phyloP scores from a whole-genome alignment of 2,797 vertebrate genomes.

The Antrozous pallidus region DNA sequence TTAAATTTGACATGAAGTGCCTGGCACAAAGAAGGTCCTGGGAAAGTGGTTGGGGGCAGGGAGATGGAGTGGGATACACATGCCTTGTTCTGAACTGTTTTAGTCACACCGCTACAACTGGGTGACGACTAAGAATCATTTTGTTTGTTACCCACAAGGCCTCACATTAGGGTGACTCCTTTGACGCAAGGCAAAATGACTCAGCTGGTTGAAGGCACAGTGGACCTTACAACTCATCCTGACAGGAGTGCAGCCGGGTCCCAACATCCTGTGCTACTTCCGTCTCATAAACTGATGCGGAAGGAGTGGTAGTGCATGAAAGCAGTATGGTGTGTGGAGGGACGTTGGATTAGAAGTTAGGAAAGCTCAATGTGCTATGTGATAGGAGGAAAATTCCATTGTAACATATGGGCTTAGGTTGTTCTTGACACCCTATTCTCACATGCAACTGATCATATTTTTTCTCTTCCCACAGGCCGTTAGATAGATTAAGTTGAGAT shows the following conservation, averaged over 20 bases:
- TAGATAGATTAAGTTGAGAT: background rate
- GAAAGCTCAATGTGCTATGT: background rate
- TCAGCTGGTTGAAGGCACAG: background rate
- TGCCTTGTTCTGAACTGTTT: background rate
- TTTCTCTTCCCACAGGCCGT: background rate
- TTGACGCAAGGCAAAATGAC: background rate
- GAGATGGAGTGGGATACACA: too few relatives aligned
- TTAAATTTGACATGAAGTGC: background rate
- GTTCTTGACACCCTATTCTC: background rate
- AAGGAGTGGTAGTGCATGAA: accelerated
- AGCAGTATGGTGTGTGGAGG: background rate
- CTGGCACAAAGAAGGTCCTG: background rate
- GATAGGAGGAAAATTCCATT: background rate
- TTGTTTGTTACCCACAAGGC: background rate
- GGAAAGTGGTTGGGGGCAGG: background rate
- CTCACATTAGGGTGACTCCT: background rate
- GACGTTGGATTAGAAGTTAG: background rate
- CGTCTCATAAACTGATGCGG: background rate
- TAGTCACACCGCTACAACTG: background rate
- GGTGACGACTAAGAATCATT: background rate
- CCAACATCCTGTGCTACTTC: background rate
- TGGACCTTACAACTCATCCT: background rate
- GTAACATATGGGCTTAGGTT: background rate
- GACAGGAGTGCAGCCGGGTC: background rate
- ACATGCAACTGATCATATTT: background rate